Evolutionary conservation across 1,140 invertebrate genomes (phyloP).

Genomic region (Eumaeus atala): DNA sequence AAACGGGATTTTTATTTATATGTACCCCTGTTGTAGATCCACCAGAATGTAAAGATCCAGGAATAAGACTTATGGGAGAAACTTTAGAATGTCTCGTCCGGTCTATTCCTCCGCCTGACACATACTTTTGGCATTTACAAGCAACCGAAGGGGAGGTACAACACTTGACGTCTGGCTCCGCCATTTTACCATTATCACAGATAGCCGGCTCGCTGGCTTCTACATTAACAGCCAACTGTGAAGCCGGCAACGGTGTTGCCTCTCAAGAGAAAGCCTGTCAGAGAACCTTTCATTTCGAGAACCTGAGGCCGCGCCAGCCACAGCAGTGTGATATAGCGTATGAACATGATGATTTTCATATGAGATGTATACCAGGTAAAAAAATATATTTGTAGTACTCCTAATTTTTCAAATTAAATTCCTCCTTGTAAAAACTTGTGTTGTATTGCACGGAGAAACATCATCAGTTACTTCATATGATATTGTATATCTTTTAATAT

Average conservation of each 20-base stretch:
- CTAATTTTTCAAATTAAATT: not conserved
- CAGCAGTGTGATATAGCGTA: slow-evolving; percentile 58
- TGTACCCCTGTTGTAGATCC: slow-evolving; percentile 39
- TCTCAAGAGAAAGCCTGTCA: slow-evolving; percentile 54
- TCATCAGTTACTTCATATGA: too few relatives aligned
- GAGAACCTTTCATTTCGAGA: slow-evolving; percentile 43
- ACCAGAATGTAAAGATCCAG: slow-evolving; percentile 48
- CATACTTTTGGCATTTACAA: slow-evolving; percentile 62
- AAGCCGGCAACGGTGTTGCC: slow-evolving; percentile 55
- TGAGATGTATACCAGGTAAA: slow-evolving; percentile 60
- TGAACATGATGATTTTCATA: slow-evolving; percentile 57
- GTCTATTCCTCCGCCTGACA: slow-evolving; percentile 49
- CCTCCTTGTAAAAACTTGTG: too few relatives aligned
- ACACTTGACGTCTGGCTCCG: slow-evolving; percentile 55
- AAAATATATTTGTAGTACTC: not conserved
- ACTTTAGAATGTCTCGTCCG: slow-evolving; percentile 51
- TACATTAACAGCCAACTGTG: slow-evolving; percentile 45
- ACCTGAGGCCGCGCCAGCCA: slow-evolving; percentile 49
- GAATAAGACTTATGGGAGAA: slow-evolving; percentile 48
- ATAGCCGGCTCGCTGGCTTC: slow-evolving; percentile 47
- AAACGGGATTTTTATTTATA: not conserved
- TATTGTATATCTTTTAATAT: too few relatives aligned
- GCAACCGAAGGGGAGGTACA: slow-evolving; percentile 47
- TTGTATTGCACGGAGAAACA: too few relatives aligned
- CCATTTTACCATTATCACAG: slow-evolving; percentile 45